A percentile compares a stretch with the other conserved stretches of the same genome.
Evolutionary conservation across 2,888 invertebrate species (phyloP).

Genomic region (Trachelus tabidus): DNA sequence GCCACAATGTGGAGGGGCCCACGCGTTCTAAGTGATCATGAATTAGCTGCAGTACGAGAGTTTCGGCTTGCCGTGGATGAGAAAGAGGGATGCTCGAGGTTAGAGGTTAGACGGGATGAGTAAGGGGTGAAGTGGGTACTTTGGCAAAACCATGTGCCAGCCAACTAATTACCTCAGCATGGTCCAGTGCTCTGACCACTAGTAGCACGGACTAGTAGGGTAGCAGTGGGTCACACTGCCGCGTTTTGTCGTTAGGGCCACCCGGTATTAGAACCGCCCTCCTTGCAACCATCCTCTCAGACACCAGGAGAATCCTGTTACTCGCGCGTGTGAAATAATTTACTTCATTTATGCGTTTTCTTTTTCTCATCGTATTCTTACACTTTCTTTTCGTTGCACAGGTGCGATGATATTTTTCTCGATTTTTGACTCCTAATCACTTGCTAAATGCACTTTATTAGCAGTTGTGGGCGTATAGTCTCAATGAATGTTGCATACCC

Average conservation of each 20-base stretch:
- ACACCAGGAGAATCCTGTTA: neutral
- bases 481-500: no score
- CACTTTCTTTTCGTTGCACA: no score
- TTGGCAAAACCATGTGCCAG: conserved; percentile 41
- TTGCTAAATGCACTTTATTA: no score
- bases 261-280: conserved; percentile 2
- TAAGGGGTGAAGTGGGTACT: conserved; percentile 16
- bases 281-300: neutral
- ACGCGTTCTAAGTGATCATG: conserved; percentile 52
- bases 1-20: conserved; percentile 48
- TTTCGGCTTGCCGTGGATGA: conserved; percentile 5
- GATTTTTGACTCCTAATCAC: no score
- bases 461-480: no score
- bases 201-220: neutral
- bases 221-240: neutral
- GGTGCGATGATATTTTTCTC: no score
- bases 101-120: neutral
- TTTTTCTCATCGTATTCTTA: no score
- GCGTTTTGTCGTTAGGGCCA: neutral
- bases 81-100: conserved; percentile 12
- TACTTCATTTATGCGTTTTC: neutral
- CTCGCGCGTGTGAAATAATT: neutral
- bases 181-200: conserved; percentile 27
- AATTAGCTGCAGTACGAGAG: conserved; percentile 45
- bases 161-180: conserved; percentile 46